phyloP scores from a whole-genome alignment of 2,888 invertebrate genomes.

The Nebria brevicollis region DNA sequence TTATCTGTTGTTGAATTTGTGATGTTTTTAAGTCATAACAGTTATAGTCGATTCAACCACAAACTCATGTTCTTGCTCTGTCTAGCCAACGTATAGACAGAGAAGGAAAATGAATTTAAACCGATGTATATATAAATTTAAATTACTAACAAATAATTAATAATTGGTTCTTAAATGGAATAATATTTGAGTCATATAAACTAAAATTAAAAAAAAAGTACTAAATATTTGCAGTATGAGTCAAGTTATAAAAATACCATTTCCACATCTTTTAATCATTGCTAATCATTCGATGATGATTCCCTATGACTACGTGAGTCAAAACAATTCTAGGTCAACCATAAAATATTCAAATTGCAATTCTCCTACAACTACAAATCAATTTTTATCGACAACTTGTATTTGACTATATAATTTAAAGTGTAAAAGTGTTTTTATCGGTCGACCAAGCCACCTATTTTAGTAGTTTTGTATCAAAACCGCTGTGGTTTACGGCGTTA shows the following conservation, averaged over 20 bases:
- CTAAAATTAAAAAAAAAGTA: background rate
- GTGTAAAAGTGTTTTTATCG: background rate
- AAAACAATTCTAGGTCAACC: background rate
- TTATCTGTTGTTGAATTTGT: background rate
- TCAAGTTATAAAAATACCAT: background rate
- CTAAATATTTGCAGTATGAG: background rate
- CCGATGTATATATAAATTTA: too few relatives aligned
- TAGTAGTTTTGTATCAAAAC: background rate
- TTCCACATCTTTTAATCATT: background rate
- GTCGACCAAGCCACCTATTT: background rate
- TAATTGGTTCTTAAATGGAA: too few relatives aligned
- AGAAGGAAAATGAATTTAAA: too few relatives aligned
- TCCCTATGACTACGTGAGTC: background rate
- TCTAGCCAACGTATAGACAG: too few relatives aligned
- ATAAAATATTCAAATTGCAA: background rate
- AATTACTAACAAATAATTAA: too few relatives aligned
- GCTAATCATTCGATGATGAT: background rate
- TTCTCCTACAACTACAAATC: background rate
- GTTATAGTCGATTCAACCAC: too few relatives aligned
- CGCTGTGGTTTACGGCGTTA: conserved; percentile 14
- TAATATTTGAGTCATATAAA: too few relatives aligned
- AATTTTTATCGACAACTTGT: background rate
- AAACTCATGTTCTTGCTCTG: too few relatives aligned
- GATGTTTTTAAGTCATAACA: background rate
- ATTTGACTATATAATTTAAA: background rate